Percentiles rank a stretch among this genome's conserved stretches.
These are phyloP conservation scores for Macrophya alboannulata DNA, from an alignment of 2,888 invertebrate species.

Conservation along the genomic window DNA sequence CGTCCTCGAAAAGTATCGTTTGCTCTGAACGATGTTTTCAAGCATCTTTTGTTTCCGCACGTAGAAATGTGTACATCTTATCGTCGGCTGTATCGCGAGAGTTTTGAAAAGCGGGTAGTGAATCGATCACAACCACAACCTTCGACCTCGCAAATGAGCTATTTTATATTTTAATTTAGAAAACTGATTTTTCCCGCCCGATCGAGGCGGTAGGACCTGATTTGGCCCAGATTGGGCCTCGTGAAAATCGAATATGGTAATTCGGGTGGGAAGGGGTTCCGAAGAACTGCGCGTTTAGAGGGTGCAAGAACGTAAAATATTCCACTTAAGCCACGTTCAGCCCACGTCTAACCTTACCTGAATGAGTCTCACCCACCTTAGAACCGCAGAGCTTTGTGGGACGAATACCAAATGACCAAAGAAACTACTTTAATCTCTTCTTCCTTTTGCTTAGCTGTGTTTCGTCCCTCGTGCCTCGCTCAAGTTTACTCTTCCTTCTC, in stretches of 20 bases:
- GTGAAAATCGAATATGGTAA: conserved; percentile 53
- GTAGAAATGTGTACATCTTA: not conserved
- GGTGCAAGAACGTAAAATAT: conserved; percentile 50
- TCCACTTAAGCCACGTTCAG: conserved; percentile 48
- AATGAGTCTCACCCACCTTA: conserved; percentile 45
- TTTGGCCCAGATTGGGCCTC: conserved; percentile 32
- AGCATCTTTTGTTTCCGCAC: not conserved
- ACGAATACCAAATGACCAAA: conserved; percentile 52
- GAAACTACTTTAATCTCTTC: conserved; percentile 49
- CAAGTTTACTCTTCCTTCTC: not conserved
- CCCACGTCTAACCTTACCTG: conserved; percentile 36
- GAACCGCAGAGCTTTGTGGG: conserved; percentile 45
- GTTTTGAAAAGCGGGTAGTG: not conserved
- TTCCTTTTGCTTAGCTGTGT: conserved; percentile 13
- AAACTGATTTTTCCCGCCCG: conserved; percentile 25
- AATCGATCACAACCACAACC: not conserved
- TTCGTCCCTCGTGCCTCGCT: conserved; percentile 11
- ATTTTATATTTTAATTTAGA: conserved; percentile 22
- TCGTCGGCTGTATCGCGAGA: not conserved
- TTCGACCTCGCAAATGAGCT: not conserved
- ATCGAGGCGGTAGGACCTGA: not conserved
- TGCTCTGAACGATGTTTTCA: conserved; percentile 7
- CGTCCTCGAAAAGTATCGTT: conserved; percentile 40
- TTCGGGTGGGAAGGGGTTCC: conserved; percentile 7
- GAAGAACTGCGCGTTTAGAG: conserved; percentile 28